phyloP scores from a whole-genome alignment of 2,888 invertebrate species.

The Brachycybe producta region DNA sequence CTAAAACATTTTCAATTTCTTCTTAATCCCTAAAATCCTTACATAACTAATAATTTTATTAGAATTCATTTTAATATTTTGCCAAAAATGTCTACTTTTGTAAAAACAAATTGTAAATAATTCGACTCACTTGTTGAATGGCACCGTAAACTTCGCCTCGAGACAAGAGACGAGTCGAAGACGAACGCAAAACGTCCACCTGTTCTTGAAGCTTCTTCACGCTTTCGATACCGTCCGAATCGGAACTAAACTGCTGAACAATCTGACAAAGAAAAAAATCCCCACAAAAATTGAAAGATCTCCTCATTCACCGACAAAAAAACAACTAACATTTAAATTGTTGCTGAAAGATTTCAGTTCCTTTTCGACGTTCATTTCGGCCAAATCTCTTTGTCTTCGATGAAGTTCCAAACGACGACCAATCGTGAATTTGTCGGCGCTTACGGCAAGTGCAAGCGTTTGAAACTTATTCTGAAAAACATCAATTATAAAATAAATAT shows the following conservation, averaged over 20 bases:
- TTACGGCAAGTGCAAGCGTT: conserved; percentile 44
- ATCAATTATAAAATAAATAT: too few relatives aligned
- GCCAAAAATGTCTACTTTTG: too few relatives aligned
- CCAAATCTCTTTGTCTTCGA: conserved; percentile 43
- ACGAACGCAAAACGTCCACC: conserved; percentile 36
- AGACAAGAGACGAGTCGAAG: conserved; percentile 36
- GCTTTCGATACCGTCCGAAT: conserved; percentile 41
- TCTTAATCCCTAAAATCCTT: too few relatives aligned
- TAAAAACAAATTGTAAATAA: too few relatives aligned
- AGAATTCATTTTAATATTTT: too few relatives aligned
- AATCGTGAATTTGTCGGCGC: conserved; percentile 45
- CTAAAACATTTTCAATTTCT: too few relatives aligned
- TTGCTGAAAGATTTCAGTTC: conserved; percentile 40
- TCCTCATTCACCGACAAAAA: background rate
- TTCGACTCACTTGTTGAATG: conserved; percentile 31
- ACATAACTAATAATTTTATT: too few relatives aligned
- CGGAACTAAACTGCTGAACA: conserved; percentile 37
- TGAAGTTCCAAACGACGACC: conserved; percentile 43
- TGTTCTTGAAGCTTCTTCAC: conserved; percentile 41
- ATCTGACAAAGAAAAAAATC: too few relatives aligned
- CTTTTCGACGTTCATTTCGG: conserved; percentile 43
- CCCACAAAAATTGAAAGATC: background rate
- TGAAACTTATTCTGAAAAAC: conserved; percentile 45
- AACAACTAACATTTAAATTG: conserved; percentile 32
- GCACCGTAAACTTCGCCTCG: conserved; percentile 36